A percentile compares a stretch with the other conserved stretches of the same genome.
Evolutionary conservation across 2,888 invertebrate species (phyloP).

Genomic region (Eremobia ochroleuca): DNA sequence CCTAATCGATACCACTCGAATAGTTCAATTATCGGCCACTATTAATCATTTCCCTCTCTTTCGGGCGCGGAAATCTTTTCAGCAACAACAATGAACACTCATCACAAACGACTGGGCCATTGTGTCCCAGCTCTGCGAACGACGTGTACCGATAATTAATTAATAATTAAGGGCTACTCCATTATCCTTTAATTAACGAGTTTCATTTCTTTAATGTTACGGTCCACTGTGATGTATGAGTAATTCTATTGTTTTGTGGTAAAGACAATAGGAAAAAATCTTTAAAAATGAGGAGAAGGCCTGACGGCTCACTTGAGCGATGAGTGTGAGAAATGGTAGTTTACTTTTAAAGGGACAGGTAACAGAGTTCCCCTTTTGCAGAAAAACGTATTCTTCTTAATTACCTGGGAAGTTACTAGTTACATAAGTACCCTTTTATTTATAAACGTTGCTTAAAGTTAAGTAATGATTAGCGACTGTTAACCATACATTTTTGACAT

Average conservation of each 20-base stretch:
- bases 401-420: not conserved
- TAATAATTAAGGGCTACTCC: constrained; percentile 79
- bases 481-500: not conserved
- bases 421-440: not conserved
- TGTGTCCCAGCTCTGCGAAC: constrained; percentile 72
- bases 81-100: constrained; percentile 72
- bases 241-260: constrained; percentile 47
- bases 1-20: constrained; percentile 66
- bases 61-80: constrained; percentile 69
- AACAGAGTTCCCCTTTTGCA: not conserved
- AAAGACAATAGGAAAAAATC: constrained; percentile 38
- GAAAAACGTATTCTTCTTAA: not conserved
- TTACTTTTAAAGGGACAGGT: constrained; percentile 11
- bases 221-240: constrained; percentile 61
- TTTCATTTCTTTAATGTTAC: constrained; percentile 68
- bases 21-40: constrained; percentile 66
- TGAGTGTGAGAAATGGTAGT: constrained; percentile 19
- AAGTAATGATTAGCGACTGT: not conserved
- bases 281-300: constrained; percentile 43
- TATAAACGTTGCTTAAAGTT: not conserved
- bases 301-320: constrained; percentile 25
- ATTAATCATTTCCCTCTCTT: constrained; percentile 69
- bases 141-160: constrained; percentile 80
- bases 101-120: constrained; percentile 71
- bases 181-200: constrained; percentile 75